Evolutionary conservation across 2,888 invertebrate species (phyloP), one percentile per base, ranked within the genome.

Genomic region (Pherbina coryleti): DNA sequence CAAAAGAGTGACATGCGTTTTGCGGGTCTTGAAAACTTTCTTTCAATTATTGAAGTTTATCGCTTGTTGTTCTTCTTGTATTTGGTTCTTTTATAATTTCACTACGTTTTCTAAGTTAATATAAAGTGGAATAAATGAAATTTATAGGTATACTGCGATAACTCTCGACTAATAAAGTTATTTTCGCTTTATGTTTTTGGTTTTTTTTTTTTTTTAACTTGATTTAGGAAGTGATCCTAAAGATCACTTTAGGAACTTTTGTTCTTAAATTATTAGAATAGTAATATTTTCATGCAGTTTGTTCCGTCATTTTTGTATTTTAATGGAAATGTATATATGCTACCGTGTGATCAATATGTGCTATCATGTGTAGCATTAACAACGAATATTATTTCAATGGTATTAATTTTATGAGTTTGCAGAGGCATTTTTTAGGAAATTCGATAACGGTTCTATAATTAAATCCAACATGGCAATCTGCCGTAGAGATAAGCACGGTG

Each of bases 191-290:
- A 49, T 74, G 2, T 62, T 44, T n/a, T 62, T 11, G 5, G n/a
- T 74, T 44, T 4, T 17, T 76, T 76, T 78, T 69, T 49, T 25
- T 67, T 74, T 14, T 44, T 31, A 31, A 44, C 44, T 64, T 34
- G 62, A 62, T 44, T 79, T 70, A 44, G 64, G 14, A 76, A 79
- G 73, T 80, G 44, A 74, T 78, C 77, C 51, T 78, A 73, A 70
- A 76, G 79, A 81, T 79, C 80, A 86, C 84, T 84, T 82, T 87
- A 87, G 87, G 87, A 87, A 87, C 87, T 87, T 88, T 87, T 86
- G 85, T 87, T 84, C 85, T 86, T 87, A 86, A 88, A 85, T 44
- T 86, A 88, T 87, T 86, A 86, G 82, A 66, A 28, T 14, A 66
- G 5, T 66, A 34, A 31, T 22, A 11, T 17, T 17, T 28, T 7